Conservation (phyloP, 2,113 vertebrate genomes). For the Pantherophis guttatus region DNA sequence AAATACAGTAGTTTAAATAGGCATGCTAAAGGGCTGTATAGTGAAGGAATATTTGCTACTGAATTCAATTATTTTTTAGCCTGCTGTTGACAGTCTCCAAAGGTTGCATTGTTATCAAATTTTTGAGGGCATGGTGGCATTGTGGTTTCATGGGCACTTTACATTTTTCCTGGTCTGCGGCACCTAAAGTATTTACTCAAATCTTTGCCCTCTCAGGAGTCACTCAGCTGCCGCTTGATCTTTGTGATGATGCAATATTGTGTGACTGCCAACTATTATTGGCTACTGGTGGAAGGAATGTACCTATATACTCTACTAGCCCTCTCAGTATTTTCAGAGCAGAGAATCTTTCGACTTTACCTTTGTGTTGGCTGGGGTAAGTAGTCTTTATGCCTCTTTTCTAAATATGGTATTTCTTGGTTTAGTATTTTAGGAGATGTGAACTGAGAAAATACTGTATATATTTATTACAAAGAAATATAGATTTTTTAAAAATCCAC, state of each 20-base stretch:
- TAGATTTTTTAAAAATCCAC: background rate
- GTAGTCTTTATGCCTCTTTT: slow-evolving; percentile 35
- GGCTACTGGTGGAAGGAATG: slow-evolving; percentile 94
- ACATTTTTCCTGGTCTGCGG: background rate
- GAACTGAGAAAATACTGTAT: accelerated
- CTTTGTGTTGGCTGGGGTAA: slow-evolving; percentile 94
- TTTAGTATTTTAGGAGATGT: background rate
- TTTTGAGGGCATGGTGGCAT: background rate
- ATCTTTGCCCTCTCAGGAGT: slow-evolving; percentile 72
- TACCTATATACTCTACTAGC: slow-evolving; percentile 92
- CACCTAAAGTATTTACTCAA: background rate
- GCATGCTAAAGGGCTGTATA: background rate
- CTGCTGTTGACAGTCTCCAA: background rate
- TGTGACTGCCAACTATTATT: slow-evolving; percentile 94
- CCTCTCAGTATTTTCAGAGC: slow-evolving; percentile 88
- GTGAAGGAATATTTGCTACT: background rate
- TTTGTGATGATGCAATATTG: slow-evolving; percentile 98
- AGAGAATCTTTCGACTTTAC: slow-evolving; percentile 86
- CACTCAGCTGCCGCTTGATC: slow-evolving; percentile 84
- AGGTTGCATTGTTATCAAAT: background rate
- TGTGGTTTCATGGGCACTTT: background rate
- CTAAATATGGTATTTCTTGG: background rate
- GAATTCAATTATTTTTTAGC: background rate
- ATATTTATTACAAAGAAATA: background rate
- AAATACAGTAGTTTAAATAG: background rate